Base-by-base conservation (phyloP, 2,113 vertebrate species). In the Oplegnathus fasciatus region DNA sequence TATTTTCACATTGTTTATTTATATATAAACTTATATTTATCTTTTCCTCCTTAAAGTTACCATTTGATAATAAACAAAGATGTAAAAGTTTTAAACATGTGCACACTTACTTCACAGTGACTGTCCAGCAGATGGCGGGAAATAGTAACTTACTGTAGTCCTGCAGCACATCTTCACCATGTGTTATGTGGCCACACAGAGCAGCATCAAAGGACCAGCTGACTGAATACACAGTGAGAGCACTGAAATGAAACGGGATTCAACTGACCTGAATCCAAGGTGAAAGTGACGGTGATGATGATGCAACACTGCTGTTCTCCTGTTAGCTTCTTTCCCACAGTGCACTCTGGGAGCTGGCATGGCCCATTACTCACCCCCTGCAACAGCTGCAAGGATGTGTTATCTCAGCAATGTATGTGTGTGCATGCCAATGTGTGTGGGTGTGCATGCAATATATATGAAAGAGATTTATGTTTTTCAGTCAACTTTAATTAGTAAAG, bases 341-440 rank as follows among this genome's bases (percentile, higher is more conserved):
- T 91, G 61, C 5, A 55, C 30, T 24, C 18, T 80, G 58, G 62
- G 83, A 86, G 80, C 14, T 86, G 77, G 78, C 76, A 74, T 24
- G 18, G 24, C 30, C 57, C 46, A 86, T 80, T 32, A 61, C 44
- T 85, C 80, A 80, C 72, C 80, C 75, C n/a, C 11, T 20, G 11
- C 37, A 90, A 85, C 93, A 94, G 91, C 90, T 94, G 91, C 78
- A 72, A 20, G 42, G 50, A 26, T 73, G 61, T 37, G 22, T 48
- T 73, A 77, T 84, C 62, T 82, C 54, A 58, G 26, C 40, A 40
- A 13, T 80, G 52, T 32, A 18, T 80, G 61, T 75, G 50, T 10
- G 37, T 68, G 66, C 34, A 30, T 62, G 37, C 18, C 18, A 78
- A 7, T 34, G 4, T 55, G 22, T 80, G 24, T 73, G n/a, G 85